phyloP scores from a whole-genome alignment of 2,113 vertebrate species.

The Sceloporus undulatus region DNA sequence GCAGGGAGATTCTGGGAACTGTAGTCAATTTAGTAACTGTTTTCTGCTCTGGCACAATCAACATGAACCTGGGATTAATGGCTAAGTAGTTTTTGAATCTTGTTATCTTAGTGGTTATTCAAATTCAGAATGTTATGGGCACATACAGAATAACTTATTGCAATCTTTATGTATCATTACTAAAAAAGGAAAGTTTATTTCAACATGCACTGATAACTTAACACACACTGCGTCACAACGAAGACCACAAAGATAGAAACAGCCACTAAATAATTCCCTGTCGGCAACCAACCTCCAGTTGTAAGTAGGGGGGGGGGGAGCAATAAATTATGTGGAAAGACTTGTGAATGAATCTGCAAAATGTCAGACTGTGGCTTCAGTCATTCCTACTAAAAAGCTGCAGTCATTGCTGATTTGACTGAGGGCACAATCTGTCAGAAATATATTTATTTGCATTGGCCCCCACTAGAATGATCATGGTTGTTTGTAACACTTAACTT shows the following conservation, averaged over 20 bases:
- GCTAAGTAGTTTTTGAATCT: neutral
- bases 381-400: neutral
- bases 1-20: no score
- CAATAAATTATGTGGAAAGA: neutral
- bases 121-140: slow-evolving; percentile 24
- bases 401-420: neutral
- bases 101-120: slow-evolving; percentile 17
- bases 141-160: slow-evolving; percentile 2
- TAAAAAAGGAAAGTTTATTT: slow-evolving; percentile 7
- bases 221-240: neutral
- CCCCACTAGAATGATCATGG: no score
- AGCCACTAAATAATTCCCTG: neutral
- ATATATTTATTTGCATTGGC: neutral
- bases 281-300: slow-evolving; percentile 12
- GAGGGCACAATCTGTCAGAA: neutral
- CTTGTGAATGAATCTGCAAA: neutral
- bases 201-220: neutral
- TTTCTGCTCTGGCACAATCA: no score
- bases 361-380: neutral
- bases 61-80: neutral
- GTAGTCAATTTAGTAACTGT: no score
- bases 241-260: slow-evolving; percentile 22
- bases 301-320: neutral
- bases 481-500: neutral
- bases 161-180: slow-evolving; percentile 15